Percentiles rank a stretch among this genome's conserved stretches.
These are phyloP conservation scores for Nothobranchius furzeri DNA, from an alignment of 2,113 vertebrate species.

Conservation along the genomic window DNA sequence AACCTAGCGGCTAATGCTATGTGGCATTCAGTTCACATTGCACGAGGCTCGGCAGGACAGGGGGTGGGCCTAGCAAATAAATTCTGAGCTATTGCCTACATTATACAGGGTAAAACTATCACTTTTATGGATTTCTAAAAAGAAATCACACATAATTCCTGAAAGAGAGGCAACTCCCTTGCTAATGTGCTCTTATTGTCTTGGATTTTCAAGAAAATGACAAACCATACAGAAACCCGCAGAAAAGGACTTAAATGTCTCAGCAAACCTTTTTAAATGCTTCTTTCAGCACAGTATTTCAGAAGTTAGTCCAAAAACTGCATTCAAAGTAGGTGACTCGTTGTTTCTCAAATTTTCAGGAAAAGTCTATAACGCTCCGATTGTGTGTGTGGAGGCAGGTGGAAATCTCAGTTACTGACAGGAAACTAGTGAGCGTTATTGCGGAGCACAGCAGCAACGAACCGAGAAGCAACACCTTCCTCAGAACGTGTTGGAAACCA, in stretches of 20 bases:
- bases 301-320: too few relatives aligned
- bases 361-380: slow-evolving; percentile 5
- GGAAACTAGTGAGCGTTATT: slow-evolving; percentile 63
- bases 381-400: slow-evolving; percentile 59
- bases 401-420: slow-evolving; percentile 59
- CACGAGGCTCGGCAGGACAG: too few relatives aligned
- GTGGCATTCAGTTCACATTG: too few relatives aligned
- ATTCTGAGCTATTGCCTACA: too few relatives aligned
- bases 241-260: neutral
- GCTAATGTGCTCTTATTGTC: neutral
- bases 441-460: slow-evolving; percentile 33
- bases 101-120: too few relatives aligned
- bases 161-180: too few relatives aligned
- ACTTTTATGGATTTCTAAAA: too few relatives aligned
- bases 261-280: too few relatives aligned
- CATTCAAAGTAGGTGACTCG: slow-evolving; percentile 1
- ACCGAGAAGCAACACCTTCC: slow-evolving; percentile 63
- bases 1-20: too few relatives aligned
- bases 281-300: neutral
- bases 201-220: neutral
- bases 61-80: too few relatives aligned
- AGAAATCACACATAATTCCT: too few relatives aligned
- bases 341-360: slow-evolving; percentile 6
- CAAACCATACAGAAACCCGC: neutral
- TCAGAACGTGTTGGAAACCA: slow-evolving; percentile 52